Evolutionary conservation across 2,113 vertebrate species (phyloP).

Genomic region (Pantherophis guttatus): DNA sequence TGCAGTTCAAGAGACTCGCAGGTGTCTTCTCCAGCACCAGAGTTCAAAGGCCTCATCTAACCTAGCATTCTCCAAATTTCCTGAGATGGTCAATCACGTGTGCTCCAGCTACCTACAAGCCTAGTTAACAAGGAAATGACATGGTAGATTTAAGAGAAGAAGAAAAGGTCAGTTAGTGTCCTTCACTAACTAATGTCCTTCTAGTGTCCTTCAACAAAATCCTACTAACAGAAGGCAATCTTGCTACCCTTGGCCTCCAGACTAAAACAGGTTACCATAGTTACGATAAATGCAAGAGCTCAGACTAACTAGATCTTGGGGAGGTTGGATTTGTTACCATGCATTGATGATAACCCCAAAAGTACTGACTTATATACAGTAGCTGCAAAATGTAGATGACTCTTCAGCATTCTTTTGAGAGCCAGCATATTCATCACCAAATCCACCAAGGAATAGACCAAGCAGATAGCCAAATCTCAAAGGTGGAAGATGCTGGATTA

Average conservation of each 20-base stretch:
- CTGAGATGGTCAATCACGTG: not conserved
- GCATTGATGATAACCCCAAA: not conserved
- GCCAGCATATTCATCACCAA: not conserved
- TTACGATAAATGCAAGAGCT: not conserved
- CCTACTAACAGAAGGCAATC: not conserved
- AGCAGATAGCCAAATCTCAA: not conserved
- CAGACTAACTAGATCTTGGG: not conserved
- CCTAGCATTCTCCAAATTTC: not conserved
- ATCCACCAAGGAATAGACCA: not conserved
- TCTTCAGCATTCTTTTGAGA: not conserved
- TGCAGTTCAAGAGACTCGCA: too few species aligned
- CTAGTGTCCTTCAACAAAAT: conserved; percentile 12
- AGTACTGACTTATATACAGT: too few species aligned
- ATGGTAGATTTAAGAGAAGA: not conserved
- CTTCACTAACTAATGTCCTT: not conserved
- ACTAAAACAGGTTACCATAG: conserved; percentile 5
- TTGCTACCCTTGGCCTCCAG: not conserved
- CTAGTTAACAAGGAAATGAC: not conserved
- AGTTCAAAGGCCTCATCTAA: not conserved
- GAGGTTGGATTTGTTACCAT: not conserved
- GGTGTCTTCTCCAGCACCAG: too few species aligned
- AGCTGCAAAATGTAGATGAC: not conserved
- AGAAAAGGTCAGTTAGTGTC: not conserved
- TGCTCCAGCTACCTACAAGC: not conserved
- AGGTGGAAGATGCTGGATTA: not conserved